Conservation (phyloP, 2,113 vertebrate genomes). For the Cnemophilus loriae region DNA sequence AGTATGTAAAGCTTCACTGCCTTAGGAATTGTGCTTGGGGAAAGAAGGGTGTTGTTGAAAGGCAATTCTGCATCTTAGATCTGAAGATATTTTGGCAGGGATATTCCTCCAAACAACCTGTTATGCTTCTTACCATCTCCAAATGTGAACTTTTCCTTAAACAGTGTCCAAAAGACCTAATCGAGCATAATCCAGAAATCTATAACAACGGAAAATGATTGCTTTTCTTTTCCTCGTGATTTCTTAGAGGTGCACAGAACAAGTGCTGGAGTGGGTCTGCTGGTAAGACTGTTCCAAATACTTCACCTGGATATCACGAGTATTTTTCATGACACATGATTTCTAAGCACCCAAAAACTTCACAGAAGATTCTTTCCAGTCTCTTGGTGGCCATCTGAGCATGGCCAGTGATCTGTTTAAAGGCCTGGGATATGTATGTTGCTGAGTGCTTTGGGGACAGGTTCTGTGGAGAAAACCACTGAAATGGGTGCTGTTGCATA, state of each 20-base stretch:
- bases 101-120: not conserved
- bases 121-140: not conserved
- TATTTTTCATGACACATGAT: not conserved
- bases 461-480: not conserved
- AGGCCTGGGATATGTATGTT: not conserved
- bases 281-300: not conserved
- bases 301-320: not conserved
- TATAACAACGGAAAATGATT: not conserved
- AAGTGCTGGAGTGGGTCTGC: not conserved
- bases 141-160: not conserved
- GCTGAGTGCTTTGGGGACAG: not conserved
- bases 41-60: not conserved
- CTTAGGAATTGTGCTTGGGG: not conserved
- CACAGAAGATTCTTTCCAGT: not conserved
- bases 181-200: not conserved
- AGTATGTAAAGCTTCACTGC: not conserved
- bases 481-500: not conserved
- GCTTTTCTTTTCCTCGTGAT: not conserved
- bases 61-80: not conserved
- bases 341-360: not conserved
- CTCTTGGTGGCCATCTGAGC: not conserved
- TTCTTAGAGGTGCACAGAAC: not conserved
- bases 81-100: not conserved
- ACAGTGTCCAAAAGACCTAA: not conserved
- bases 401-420: not conserved